These are phyloP conservation scores for Oreonectes daqikongensis DNA, from an alignment of 2,797 vertebrate species.

Conservation along the genomic window DNA sequence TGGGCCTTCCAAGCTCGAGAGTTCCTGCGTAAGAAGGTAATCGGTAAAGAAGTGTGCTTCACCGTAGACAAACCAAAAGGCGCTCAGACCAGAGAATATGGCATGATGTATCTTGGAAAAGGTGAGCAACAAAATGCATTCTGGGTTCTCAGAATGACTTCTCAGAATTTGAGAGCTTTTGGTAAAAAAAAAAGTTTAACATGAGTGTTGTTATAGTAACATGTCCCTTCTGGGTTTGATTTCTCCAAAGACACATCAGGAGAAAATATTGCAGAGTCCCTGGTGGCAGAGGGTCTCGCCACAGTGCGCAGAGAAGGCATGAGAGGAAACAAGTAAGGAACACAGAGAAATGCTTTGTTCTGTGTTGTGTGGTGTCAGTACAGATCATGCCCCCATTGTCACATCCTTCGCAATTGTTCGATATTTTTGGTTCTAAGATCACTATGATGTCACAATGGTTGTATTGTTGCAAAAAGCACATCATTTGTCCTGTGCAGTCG, in stretches of 20 bases:
- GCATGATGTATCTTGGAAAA: slow-evolving; percentile 93
- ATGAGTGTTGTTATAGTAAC: neutral
- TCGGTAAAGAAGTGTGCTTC: slow-evolving; percentile 98
- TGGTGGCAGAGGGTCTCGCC: slow-evolving; percentile 90
- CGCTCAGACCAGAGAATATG: slow-evolving; percentile 88
- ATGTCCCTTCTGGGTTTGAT: slow-evolving; percentile 7
- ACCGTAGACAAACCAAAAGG: slow-evolving; percentile 87
- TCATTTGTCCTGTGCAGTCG: neutral
- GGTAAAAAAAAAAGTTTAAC: neutral
- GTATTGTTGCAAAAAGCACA: slow-evolving; percentile 2
- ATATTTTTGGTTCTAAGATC: neutral
- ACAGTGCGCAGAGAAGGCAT: slow-evolving; percentile 91
- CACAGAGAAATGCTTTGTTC: neutral
- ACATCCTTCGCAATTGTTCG: neutral
- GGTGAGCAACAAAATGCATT: slow-evolving; percentile 69
- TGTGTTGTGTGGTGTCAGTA: neutral
- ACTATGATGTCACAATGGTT: neutral
- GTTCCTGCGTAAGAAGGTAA: slow-evolving; percentile 95
- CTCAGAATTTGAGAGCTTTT: too few species aligned
- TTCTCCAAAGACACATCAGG: slow-evolving; percentile 82
- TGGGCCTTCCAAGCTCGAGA: slow-evolving; percentile 97
- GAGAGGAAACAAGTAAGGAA: slow-evolving; percentile 83
- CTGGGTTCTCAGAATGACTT: too few species aligned
- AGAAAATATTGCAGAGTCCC: slow-evolving; percentile 92
- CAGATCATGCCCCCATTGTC: slow-evolving; percentile 4